Percentiles rank a stretch among this genome's conserved stretches.
These are phyloP conservation scores for Lepidotrigona ventralis DNA, from an alignment of 1,140 invertebrate genomes.

Conservation along the genomic window DNA sequence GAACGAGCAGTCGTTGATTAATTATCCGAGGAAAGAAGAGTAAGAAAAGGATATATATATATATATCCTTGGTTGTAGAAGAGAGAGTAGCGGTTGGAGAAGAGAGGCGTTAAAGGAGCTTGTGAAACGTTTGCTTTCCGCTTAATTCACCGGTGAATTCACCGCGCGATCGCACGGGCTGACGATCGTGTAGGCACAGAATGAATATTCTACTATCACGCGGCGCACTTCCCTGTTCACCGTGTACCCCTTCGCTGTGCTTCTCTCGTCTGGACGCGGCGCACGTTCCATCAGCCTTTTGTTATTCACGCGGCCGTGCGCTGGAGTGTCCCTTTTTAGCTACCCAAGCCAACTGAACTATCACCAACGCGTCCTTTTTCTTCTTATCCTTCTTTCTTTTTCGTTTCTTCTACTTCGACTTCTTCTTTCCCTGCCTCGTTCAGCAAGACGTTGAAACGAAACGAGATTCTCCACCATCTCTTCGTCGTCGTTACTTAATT, in stretches of 20 bases:
- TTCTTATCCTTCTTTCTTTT: neutral
- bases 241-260: slow-evolving; percentile 44
- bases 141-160: slow-evolving; percentile 40
- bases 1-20: neutral
- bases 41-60: too few species aligned
- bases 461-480: neutral
- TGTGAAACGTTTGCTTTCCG: slow-evolving; percentile 3
- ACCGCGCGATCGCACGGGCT: slow-evolving; percentile 16
- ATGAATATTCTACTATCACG: slow-evolving; percentile 70
- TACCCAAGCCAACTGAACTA: slow-evolving; percentile 17
- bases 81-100: neutral
- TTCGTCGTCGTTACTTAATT: neutral
- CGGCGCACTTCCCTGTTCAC: slow-evolving; percentile 56
- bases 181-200: slow-evolving; percentile 30
- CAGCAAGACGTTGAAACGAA: slow-evolving; percentile 1
- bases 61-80: neutral
- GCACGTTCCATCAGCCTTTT: slow-evolving; percentile 58
- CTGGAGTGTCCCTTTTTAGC: slow-evolving; percentile 44
- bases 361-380: slow-evolving; percentile 4
- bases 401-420: neutral
- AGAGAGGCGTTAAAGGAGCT: neutral
- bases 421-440: neutral
- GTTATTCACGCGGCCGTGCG: slow-evolving; percentile 53
- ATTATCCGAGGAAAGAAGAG: neutral
- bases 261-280: slow-evolving; percentile 44